Evolutionary conservation across 2,797 vertebrate genomes (phyloP).

Genomic region (Chaenodraco wilsoni): DNA sequence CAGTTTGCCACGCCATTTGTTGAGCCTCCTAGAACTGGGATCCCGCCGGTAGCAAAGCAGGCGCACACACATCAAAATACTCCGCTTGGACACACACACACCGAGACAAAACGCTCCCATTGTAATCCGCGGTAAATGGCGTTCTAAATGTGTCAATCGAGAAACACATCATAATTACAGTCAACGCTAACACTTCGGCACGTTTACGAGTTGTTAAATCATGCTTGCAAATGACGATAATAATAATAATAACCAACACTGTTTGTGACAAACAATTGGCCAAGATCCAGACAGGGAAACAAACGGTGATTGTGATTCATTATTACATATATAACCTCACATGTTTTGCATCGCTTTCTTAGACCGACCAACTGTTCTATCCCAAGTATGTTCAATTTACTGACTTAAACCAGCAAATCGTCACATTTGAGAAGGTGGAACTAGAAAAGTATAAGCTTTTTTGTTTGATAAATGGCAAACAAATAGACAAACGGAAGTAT

Average conservation of each 20-base stretch:
- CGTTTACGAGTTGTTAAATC: constrained; percentile 26
- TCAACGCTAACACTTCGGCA: constrained; percentile 10
- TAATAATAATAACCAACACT: neutral
- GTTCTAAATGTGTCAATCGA: neutral
- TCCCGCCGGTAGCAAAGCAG: constrained; percentile 30
- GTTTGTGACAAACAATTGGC: neutral
- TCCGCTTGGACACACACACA: constrained; percentile 24
- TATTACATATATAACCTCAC: neutral
- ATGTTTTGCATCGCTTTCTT: neutral
- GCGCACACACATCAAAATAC: constrained; percentile 27
- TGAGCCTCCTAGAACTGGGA: constrained; percentile 44
- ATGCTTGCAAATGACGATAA: neutral
- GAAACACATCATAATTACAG: constrained; percentile 21
- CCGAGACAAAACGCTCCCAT: constrained; percentile 10
- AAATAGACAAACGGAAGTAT: neutral
- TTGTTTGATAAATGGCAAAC: neutral
- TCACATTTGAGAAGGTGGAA: constrained; percentile 1
- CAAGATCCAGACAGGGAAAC: neutral
- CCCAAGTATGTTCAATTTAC: neutral
- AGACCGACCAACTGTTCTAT: neutral
- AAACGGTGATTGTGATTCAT: neutral
- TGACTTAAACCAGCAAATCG: neutral
- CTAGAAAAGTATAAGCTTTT: neutral
- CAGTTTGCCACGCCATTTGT: constrained; percentile 56
- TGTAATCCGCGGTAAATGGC: constrained; percentile 19